These are phyloP conservation scores for Zapornia atra DNA, from an alignment of 2,113 vertebrate genomes.

Conservation along the genomic window DNA sequence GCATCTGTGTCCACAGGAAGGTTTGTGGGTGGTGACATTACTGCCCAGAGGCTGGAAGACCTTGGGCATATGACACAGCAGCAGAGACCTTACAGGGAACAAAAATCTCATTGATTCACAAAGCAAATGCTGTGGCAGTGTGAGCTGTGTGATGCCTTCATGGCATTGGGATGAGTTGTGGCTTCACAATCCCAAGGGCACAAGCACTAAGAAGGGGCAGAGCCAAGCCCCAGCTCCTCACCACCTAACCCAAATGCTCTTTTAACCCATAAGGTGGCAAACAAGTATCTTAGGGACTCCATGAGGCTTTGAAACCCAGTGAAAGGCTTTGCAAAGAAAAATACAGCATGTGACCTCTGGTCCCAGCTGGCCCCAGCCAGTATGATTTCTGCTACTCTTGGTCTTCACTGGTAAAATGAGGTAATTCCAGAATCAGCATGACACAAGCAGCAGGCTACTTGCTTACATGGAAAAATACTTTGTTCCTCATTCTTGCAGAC, in stretches of 20 bases:
- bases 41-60: background rate
- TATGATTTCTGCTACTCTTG: background rate
- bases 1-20: background rate
- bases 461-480: background rate
- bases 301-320: background rate
- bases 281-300: background rate
- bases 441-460: background rate
- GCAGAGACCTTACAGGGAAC: background rate
- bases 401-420: background rate
- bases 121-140: fast-evolving
- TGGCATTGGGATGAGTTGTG: background rate
- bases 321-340: background rate
- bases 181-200: background rate
- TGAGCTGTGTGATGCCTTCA: background rate
- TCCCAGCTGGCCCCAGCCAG: background rate
- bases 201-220: background rate
- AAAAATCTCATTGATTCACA: background rate
- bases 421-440: background rate
- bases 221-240: background rate
- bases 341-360: background rate
- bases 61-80: fast-evolving
- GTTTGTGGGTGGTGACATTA: background rate
- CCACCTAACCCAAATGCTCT: background rate
- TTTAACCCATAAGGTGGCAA: background rate
- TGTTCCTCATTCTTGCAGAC: background rate